Evolutionary conservation across 2,797 vertebrate genomes (phyloP), one percentile per base, ranked within the genome.

Genomic region (Coracias cyanogaster): DNA sequence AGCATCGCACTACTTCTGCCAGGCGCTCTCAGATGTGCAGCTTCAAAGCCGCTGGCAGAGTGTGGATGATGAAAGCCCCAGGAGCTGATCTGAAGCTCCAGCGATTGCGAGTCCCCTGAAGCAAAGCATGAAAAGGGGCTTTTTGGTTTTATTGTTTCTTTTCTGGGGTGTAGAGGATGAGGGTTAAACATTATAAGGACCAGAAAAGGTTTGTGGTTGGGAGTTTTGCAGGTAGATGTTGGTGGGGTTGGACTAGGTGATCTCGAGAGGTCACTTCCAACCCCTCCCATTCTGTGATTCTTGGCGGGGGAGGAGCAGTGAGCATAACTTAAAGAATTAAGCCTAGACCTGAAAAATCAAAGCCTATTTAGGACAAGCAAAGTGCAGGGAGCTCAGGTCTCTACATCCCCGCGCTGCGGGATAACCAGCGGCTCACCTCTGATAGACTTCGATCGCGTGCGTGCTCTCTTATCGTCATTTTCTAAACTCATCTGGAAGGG

Each of bases 401-500:
- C 7, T 11, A 4, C 48, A 57, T 51, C 82, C 84, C 78, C 15
- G 1, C 2, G 29, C 58, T 45, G 72, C 2, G 1, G 81, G 51
- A 33, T 4, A 18, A 66, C 70, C 94, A 64, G 79, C 60, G 91
- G 65, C 99, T 99, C 97, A 99, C 99, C 99, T 99, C 99, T 98
- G 97, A 99, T 97, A 97, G 99, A 98, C 98, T 99, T 99, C 93
- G 99, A 99, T 84, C 99, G 98, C 1, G 99, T 99, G 66, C 99
- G 99, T 94, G 99, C 98, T 97, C 99, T 97, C 97, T 99, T 99
- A 81, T 99, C 98, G 0, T 99, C 99, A 94, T 98, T 98, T 95
- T 99, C 99, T 96, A 99, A 98, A 98, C 98, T 99, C 99, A 99
- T 99, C 99, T 99, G 98, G 82, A 97, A 97, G 69, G 80, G 93